Evolutionary conservation across 1,140 invertebrate genomes (phyloP).

Genomic region (Orchestia grillus): DNA sequence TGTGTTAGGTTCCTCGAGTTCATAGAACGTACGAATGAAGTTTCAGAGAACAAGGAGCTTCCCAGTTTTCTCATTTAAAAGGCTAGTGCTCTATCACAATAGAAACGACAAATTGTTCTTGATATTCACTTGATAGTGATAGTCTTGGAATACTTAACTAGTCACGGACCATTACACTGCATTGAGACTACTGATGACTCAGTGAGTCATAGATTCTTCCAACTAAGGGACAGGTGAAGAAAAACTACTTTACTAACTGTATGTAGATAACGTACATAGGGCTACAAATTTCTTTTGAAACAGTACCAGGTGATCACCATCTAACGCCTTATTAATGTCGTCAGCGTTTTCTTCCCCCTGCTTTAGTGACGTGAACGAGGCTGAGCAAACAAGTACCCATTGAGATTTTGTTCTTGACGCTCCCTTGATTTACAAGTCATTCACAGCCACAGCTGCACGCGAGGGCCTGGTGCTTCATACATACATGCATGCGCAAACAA

Average conservation of each 20-base stretch:
- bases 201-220: background rate
- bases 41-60: background rate
- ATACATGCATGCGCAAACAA: background rate
- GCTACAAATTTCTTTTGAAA: too few relatives aligned
- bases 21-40: background rate
- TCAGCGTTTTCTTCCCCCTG: background rate
- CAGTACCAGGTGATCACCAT: too few relatives aligned
- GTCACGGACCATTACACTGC: background rate
- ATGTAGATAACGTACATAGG: too few relatives aligned
- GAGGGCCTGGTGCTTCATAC: background rate
- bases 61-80: background rate
- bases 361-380: background rate
- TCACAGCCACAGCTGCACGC: background rate
- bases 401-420: background rate
- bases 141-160: background rate
- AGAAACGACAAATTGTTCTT: background rate
- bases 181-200: background rate
- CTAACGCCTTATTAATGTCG: background rate
- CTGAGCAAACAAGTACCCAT: background rate
- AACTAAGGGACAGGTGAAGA: background rate
- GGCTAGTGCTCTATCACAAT: background rate
- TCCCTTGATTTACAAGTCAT: background rate
- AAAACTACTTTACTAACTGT: too few relatives aligned
- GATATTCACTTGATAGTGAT: background rate
- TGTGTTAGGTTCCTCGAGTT: background rate